Conservation (phyloP, 2,797 vertebrate species). For the Leucoraja ocellata region DNA sequence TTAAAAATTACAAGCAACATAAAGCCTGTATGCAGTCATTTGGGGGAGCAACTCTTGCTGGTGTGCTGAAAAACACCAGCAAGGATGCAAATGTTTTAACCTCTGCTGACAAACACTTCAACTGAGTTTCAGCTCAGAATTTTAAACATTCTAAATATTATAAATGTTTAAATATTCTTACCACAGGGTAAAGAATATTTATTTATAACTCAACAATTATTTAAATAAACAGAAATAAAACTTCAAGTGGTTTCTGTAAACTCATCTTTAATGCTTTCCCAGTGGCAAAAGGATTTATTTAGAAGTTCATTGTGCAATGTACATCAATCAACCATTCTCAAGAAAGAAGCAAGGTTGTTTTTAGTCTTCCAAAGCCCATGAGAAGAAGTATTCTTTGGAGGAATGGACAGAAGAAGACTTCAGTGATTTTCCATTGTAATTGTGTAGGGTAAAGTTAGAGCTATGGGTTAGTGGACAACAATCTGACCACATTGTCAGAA, state of each 20-base stretch:
- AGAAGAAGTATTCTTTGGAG: background rate
- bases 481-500: background rate
- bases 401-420: background rate
- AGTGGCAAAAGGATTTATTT: background rate
- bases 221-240: conserved; percentile 21
- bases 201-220: background rate
- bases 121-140: background rate
- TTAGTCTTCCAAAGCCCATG: background rate
- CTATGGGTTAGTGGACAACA: background rate
- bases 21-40: background rate
- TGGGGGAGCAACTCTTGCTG: background rate
- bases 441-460: background rate
- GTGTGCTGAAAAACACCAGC: background rate
- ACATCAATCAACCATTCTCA: background rate
- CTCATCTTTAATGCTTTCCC: conserved; percentile 13
- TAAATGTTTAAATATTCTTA: too few species aligned
- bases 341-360: background rate
- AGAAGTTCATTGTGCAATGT: background rate
- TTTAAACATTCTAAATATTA: background rate
- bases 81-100: background rate
- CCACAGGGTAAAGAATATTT: background rate
- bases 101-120: background rate
- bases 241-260: background rate
- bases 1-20: background rate
- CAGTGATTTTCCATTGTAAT: background rate